phyloP scores from a whole-genome alignment of 2,797 vertebrate genomes.

The Coreius guichenoti region DNA sequence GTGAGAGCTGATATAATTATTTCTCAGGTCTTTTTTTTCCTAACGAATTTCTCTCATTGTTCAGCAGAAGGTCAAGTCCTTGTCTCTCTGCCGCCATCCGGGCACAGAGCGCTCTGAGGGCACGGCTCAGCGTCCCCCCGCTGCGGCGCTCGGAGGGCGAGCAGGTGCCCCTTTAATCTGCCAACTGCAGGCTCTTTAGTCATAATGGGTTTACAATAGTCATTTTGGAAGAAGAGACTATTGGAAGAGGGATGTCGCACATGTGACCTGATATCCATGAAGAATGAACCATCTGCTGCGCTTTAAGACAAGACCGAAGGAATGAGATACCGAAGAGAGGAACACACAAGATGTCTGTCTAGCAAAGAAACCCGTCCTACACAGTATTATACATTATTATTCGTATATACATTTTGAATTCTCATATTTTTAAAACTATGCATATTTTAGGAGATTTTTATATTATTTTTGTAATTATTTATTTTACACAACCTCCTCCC shows the following conservation, averaged over 20 bases:
- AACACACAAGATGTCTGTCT: constrained; percentile 45
- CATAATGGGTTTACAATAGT: constrained; percentile 38
- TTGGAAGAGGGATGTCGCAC: constrained; percentile 47
- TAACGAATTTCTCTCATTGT: constrained; percentile 48
- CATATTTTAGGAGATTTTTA: background rate
- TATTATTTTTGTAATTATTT: background rate
- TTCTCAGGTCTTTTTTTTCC: constrained; percentile 29
- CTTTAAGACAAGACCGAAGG: constrained; percentile 40
- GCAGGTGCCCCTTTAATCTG: constrained; percentile 52
- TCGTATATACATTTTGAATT: background rate
- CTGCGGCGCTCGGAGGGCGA: constrained; percentile 37
- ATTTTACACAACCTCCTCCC: background rate
- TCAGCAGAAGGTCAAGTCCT: constrained; percentile 54
- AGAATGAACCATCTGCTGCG: constrained; percentile 53
- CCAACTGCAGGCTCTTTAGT: constrained; percentile 48
- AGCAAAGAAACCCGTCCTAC: background rate
- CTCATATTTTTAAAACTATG: background rate
- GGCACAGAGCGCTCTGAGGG: constrained; percentile 36
- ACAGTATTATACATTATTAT: background rate
- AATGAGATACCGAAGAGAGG: constrained; percentile 30
- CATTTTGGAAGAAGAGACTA: constrained; percentile 38
- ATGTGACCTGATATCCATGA: constrained; percentile 54
- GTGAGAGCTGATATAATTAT: constrained; percentile 51
- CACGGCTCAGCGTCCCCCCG: constrained; percentile 26
- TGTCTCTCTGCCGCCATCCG: constrained; percentile 19